Conservation (phyloP, 2,113 vertebrate genomes). For the Amblyornis subalaris region DNA sequence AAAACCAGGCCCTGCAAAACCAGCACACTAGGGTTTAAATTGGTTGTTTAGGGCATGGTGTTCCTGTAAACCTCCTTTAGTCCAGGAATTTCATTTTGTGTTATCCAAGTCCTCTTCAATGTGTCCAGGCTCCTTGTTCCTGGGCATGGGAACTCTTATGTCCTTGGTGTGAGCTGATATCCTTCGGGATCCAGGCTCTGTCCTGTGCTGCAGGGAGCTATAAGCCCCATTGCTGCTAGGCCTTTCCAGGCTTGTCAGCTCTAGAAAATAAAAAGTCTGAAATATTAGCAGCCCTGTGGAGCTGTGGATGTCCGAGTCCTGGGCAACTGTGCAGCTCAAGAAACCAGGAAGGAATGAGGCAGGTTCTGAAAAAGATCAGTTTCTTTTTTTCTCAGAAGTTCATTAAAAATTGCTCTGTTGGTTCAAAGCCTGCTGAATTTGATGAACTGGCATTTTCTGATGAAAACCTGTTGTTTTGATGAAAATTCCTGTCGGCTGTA, state of each 20-base stretch:
- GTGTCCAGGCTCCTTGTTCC: background rate
- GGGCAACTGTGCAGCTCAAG: background rate
- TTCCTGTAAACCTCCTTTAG: background rate
- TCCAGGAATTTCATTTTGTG: background rate
- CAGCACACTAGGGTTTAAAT: background rate
- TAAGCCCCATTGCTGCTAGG: background rate
- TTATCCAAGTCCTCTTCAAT: background rate
- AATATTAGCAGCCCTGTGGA: background rate
- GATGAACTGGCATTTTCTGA: background rate
- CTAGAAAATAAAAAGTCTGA: background rate
- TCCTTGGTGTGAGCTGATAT: background rate
- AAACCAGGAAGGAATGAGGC: background rate
- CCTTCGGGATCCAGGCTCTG: background rate
- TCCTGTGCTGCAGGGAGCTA: background rate
- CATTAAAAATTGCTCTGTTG: background rate
- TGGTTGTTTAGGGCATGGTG: background rate
- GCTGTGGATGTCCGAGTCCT: background rate
- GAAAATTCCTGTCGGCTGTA: background rate
- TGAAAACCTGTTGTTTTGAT: background rate
- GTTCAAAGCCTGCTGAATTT: background rate
- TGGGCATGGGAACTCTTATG: background rate
- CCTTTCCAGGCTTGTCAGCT: background rate
- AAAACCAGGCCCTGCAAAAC: too few relatives aligned
- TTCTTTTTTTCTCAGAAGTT: background rate
- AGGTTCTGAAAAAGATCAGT: background rate